These are phyloP conservation scores for Corythoichthys haematopterus DNA, from an alignment of 2,113 vertebrate species.

Conservation along the genomic window DNA sequence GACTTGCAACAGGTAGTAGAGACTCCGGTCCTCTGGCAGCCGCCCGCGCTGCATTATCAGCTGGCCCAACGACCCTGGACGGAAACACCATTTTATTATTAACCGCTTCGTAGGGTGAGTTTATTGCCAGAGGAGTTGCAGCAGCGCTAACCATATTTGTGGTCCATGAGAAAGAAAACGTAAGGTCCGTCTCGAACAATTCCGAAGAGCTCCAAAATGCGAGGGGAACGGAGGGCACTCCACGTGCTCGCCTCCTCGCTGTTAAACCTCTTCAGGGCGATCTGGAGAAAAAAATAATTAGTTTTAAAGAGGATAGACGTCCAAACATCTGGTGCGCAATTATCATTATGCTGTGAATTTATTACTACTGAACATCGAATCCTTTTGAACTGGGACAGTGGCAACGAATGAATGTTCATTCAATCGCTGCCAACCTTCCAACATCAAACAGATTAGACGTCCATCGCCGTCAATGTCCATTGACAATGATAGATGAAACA, in stretches of 20 bases:
- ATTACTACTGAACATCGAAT: no score
- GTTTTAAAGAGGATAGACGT: no score
- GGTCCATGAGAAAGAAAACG: slow-evolving; percentile 89
- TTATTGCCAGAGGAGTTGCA: background rate
- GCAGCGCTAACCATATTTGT: slow-evolving; percentile 78
- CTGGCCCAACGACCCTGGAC: slow-evolving; percentile 82
- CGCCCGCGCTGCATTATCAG: slow-evolving; percentile 82
- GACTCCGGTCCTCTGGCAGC: slow-evolving; percentile 85
- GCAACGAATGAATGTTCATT: no score
- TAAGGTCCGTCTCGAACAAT: slow-evolving; percentile 86
- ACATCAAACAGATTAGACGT: no score
- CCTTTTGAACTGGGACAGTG: no score
- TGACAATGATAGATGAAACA: no score
- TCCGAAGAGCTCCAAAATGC: slow-evolving; percentile 87
- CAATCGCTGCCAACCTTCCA: no score
- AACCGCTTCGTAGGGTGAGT: no score
- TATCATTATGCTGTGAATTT: no score
- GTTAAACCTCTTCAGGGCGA: slow-evolving; percentile 80
- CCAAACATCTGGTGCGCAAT: no score
- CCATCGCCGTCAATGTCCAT: no score
- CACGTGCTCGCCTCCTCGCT: slow-evolving; percentile 89
- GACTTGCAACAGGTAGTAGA: slow-evolving; percentile 84
- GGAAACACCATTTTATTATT: slow-evolving; percentile 4
- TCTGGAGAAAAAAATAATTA: slow-evolving; percentile 56
- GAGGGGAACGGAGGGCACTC: slow-evolving; percentile 79